Evolutionary conservation across 2,888 invertebrate genomes (phyloP).

Genomic region (Drosophila anomelani): DNA sequence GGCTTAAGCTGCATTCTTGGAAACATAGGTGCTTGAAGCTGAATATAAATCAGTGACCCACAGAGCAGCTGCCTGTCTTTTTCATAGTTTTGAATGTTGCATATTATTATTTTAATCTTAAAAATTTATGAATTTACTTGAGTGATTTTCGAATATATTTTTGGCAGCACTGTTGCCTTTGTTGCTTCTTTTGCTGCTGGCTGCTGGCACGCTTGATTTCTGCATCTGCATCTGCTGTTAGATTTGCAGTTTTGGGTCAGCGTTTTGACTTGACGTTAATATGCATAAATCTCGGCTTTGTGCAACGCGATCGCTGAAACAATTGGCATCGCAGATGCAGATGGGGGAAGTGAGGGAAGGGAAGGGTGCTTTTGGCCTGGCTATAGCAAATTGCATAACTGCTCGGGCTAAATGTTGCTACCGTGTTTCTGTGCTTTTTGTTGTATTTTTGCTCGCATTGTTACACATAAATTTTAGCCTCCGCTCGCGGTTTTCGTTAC

Average conservation of each 20-base stretch:
- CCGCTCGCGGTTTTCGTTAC: slow-evolving; percentile 38
- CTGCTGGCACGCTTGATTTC: slow-evolving; percentile 62
- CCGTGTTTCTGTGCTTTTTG: slow-evolving; percentile 35
- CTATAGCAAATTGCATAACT: slow-evolving; percentile 66
- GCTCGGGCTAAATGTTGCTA: slow-evolving; percentile 59
- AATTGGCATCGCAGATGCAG: slow-evolving; percentile 49
- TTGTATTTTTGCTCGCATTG: slow-evolving; percentile 53
- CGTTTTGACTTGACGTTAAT: slow-evolving; percentile 77
- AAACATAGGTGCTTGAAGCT: background rate
- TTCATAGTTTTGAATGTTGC: background rate
- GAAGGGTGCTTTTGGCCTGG: slow-evolving; percentile 4
- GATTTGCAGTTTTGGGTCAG: slow-evolving; percentile 70
- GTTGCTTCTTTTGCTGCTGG: background rate
- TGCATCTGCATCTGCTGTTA: slow-evolving; percentile 43
- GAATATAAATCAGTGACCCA: background rate
- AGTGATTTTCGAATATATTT: background rate
- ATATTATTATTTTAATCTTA: background rate
- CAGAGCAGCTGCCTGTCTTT: no score
- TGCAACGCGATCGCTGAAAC: slow-evolving; percentile 69
- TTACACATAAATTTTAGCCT: slow-evolving; percentile 69
- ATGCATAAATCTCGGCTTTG: slow-evolving; percentile 76
- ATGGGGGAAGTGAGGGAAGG: slow-evolving; percentile 5
- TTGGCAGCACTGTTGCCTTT: background rate
- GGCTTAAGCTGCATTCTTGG: background rate
- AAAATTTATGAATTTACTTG: background rate